A percentile compares a stretch with the other conserved stretches of the same genome.
These are phyloP conservation scores for Leuciscus idus DNA, from an alignment of 2,113 vertebrate species.

Conservation along the genomic window DNA sequence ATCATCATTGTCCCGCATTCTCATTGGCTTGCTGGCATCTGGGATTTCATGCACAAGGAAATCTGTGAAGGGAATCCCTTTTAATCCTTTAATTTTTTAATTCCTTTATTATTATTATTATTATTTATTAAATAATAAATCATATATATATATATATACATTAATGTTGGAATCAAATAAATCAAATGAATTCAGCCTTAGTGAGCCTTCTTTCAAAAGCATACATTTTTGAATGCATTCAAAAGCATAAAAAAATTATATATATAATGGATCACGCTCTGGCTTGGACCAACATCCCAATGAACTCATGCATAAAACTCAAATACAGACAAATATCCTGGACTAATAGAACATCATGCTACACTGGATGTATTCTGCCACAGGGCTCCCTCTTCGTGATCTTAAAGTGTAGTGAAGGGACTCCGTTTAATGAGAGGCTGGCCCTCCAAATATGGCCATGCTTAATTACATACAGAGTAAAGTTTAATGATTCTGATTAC, in stretches of 20 bases:
- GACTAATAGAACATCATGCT: slow-evolving; percentile 30
- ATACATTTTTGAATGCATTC: no score
- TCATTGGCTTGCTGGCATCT: no score
- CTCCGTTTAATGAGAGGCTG: slow-evolving; percentile 19
- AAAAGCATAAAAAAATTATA: background rate
- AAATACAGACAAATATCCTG: slow-evolving; percentile 1
- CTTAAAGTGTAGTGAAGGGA: slow-evolving; percentile 30
- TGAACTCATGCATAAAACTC: slow-evolving; percentile 19
- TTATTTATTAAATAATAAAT: no score
- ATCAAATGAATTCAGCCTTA: no score
- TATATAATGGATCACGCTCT: background rate
- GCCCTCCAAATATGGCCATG: slow-evolving; percentile 31
- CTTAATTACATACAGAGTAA: slow-evolving; percentile 41
- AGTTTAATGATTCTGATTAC: slow-evolving; percentile 40
- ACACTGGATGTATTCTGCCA: slow-evolving; percentile 3
- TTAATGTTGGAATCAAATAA: no score
- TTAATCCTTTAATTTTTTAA: no score
- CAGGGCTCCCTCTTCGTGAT: slow-evolving; percentile 17
- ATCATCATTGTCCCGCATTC: no score
- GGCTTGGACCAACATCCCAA: background rate
- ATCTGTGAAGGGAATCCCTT: no score
- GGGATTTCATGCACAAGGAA: no score
- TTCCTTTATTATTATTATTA: no score
- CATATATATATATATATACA: no score
- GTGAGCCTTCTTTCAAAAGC: no score